Evolutionary conservation across 1,140 invertebrate genomes (phyloP).

Genomic region (Drosophila nannoptera): DNA sequence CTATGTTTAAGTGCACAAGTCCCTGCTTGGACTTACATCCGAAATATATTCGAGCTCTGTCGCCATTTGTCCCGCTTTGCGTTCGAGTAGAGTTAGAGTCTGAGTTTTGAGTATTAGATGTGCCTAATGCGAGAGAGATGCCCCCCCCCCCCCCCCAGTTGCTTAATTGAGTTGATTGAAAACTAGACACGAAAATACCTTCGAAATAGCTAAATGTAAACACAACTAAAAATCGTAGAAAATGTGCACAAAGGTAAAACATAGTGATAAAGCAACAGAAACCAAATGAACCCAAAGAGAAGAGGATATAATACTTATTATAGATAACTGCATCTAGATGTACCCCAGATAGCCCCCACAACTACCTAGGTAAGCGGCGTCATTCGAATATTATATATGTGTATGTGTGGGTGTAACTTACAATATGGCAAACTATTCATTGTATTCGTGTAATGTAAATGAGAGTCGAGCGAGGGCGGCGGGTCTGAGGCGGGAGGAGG

Average conservation of each 20-base stretch:
- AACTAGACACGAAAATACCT: slow-evolving; percentile 31
- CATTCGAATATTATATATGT: slow-evolving; percentile 12
- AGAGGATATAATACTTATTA: neutral
- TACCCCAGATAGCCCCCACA: slow-evolving; percentile 47
- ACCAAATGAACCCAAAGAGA: slow-evolving; percentile 18
- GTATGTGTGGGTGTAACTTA: slow-evolving; percentile 23
- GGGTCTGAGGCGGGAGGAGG: slow-evolving; percentile 21
- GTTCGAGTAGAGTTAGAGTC: neutral
- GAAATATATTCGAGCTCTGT: slow-evolving; percentile 23
- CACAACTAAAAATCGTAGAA: slow-evolving; percentile 47
- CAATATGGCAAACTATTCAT: slow-evolving; percentile 34
- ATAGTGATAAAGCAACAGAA: slow-evolving; percentile 48
- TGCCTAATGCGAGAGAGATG: slow-evolving; percentile 40
- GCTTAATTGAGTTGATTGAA: slow-evolving; percentile 51
- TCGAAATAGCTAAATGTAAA: slow-evolving; percentile 48
- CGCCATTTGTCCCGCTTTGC: slow-evolving; percentile 1
- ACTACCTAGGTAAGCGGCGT: slow-evolving; percentile 42
- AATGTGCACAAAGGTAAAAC: slow-evolving; percentile 53
- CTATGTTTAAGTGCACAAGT: slow-evolving; percentile 6
- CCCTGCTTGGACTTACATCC: slow-evolving; percentile 57
- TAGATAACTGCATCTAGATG: slow-evolving; percentile 32
- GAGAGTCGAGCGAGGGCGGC: slow-evolving; percentile 26
- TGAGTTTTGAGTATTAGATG: slow-evolving; percentile 41
- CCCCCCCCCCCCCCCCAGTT: slow-evolving; percentile 38
- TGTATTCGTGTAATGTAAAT: slow-evolving; percentile 56